Evolutionary conservation across 2,888 invertebrate genomes (phyloP).

Genomic region (Sialis fuliginosa): DNA sequence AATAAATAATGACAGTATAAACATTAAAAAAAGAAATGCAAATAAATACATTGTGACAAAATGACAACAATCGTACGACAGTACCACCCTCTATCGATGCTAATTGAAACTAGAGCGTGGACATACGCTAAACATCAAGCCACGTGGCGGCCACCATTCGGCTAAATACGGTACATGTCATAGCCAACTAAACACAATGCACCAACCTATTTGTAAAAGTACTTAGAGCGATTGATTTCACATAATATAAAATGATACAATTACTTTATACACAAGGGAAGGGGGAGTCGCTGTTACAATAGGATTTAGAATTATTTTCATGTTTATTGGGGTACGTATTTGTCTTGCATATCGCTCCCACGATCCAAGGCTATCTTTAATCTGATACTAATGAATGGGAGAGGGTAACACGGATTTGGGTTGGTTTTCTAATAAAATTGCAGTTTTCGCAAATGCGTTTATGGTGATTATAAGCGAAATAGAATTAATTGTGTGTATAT

Average conservation of each 20-base stretch:
- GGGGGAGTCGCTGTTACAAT: neutral
- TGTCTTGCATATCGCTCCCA: slow-evolving; percentile 1
- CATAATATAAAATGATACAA: slow-evolving; percentile 3
- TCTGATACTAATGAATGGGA: neutral
- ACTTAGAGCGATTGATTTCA: slow-evolving; percentile 4
- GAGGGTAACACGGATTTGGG: too few species aligned
- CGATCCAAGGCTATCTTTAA: slow-evolving; percentile 1
- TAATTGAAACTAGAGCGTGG: slow-evolving; percentile 1
- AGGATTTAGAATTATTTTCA: slow-evolving; percentile 2
- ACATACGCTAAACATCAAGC: neutral
- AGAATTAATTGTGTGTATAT: too few species aligned
- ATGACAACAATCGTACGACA: too few species aligned
- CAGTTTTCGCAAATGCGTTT: too few species aligned
- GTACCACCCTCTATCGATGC: too few species aligned
- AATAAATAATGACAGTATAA: too few species aligned
- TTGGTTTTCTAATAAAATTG: too few species aligned
- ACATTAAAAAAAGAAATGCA: too few species aligned
- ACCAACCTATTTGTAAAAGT: slow-evolving; percentile 2
- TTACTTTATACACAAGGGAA: neutral
- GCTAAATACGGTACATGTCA: slow-evolving; percentile 1
- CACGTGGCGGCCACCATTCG: slow-evolving; percentile 2
- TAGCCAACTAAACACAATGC: neutral
- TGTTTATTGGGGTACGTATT: neutral
- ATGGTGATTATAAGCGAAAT: too few species aligned
- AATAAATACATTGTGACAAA: too few species aligned